Base-by-base conservation (phyloP, 1,140 invertebrate genomes). In the Drosophila rufa region DNA sequence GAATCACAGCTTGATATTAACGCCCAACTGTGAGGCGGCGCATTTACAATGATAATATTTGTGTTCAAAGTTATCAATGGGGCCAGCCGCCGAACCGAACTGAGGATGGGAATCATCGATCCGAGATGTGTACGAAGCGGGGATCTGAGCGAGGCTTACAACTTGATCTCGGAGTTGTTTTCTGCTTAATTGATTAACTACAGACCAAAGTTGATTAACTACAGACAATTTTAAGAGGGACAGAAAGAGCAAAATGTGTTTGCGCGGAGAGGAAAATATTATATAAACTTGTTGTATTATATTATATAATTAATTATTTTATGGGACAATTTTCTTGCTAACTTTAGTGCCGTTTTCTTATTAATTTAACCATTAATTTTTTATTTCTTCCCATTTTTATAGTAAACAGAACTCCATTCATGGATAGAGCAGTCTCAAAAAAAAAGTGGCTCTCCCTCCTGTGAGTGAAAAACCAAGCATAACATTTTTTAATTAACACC, bases 31-130 rank as follows among this genome's bases (percentile, higher is more conserved):
- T 81, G 91, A 89, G 81, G 91, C 91, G 85, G 82, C 80, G 90
- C 85, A 92, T 92, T 92, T 84, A 91, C 86, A 86, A 85, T 91
- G 87, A 87, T 90, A 90, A 90, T 90, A 89, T 89, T 89, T 89
- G 85, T 89, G 85, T 84, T 80, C 81, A 76, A 84, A 89, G 86
- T 89, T 89, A 90, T 89, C 85, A 89, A 89, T 89, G 85, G 85
- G 58, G 78, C 70, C 42, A 46, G 76, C 84, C 84, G 83, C 76
- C 68, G 36, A 27, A n/a, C 2, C 22, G 51, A 51, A 43, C 47
- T 67, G 50, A 38, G 51, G 61, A 47, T 68, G 56, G 77, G 80
- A 80, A 65, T 79, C 47, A 65, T 82, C 47, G 66, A 43, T 67
- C 19, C n/a, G 15, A 40, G 22, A 42, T 30, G 19, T 17, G 15